Evolutionary conservation across 2,888 invertebrate species (phyloP).

Genomic region (Scotopteryx bipunctaria): DNA sequence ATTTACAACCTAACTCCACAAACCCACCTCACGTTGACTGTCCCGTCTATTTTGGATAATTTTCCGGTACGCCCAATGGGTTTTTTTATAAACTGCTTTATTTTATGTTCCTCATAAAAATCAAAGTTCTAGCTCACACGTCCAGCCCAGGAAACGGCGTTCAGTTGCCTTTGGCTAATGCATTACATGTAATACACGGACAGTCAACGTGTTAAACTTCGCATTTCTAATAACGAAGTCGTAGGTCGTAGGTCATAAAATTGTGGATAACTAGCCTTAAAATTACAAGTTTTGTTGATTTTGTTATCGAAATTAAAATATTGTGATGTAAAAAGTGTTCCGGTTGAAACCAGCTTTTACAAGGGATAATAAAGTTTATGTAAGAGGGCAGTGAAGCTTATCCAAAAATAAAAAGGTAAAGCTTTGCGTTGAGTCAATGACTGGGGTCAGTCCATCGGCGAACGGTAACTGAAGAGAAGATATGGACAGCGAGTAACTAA

Average conservation of each 20-base stretch:
- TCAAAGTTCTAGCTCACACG: no score
- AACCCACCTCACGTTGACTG: no score
- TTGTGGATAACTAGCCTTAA: slow-evolving; percentile 25
- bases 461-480: background rate
- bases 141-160: no score
- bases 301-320: slow-evolving; percentile 12
- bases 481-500: no score
- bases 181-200: no score
- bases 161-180: no score
- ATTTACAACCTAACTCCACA: slow-evolving; percentile 1
- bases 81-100: no score
- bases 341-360: slow-evolving; percentile 22
- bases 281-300: slow-evolving; percentile 20
- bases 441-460: background rate
- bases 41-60: no score
- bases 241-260: slow-evolving; percentile 19
- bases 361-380: slow-evolving; percentile 10
- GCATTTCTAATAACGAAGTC: slow-evolving; percentile 9
- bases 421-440: slow-evolving; percentile 1
- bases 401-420: slow-evolving; percentile 3
- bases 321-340: slow-evolving; percentile 17
- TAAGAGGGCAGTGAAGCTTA: slow-evolving; percentile 7
- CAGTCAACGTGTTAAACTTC: no score
- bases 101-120: no score
- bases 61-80: no score